Base-by-base conservation (phyloP, 2,113 vertebrate genomes). In the Irena cyanogastra region DNA sequence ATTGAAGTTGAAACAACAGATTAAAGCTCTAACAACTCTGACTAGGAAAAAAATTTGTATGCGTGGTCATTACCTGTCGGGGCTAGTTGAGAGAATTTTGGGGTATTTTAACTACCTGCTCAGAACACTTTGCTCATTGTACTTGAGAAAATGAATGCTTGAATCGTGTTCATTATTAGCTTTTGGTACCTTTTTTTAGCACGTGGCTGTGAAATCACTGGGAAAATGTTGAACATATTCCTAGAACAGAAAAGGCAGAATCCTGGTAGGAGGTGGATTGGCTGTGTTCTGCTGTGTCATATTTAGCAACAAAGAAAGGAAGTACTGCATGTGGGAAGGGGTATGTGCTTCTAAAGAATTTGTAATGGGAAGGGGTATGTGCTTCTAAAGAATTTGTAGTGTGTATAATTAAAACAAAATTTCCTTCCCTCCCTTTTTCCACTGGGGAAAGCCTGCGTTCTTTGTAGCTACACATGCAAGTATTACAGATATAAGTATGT, bases 251-350 rank as follows among this genome's bases (percentile, higher is more conserved):
- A 83, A 81, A 90, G 60, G 56, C 76, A 89, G 63, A 77, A 68
- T 91, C 56, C 33, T 83, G 44, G 76, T 83, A 83, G 93, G 89
- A 92, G 90, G 50, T 78, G 45, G 39, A 16, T 94, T 83, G 71
- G 24, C 44, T 95, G 23, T 74, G 42, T 94, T 96, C n/a, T 92
- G 69, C 87, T 94, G 54, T 94, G 91, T 96, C 91, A 56, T 89
- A 41, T 90, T 89, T 94, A 76, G 60, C 80, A 87, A 39, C 76
- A 47, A 66, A 63, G 66, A 57, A 76, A 45, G 76, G 30, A 89
- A 92, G 42, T 41, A 26, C 11, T 83, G 47, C 52, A 14, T 50
- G 39, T 92, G 89, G 83, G 65, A 33, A 76, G 79, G 71, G 50
- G 12, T 61, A 30, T n/a, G 45, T 86, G 71, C 70, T 83, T 30